Evolutionary conservation across 1,140 invertebrate species (phyloP), one percentile per base, ranked within the genome.

Genomic region (Psix sp.): DNA sequence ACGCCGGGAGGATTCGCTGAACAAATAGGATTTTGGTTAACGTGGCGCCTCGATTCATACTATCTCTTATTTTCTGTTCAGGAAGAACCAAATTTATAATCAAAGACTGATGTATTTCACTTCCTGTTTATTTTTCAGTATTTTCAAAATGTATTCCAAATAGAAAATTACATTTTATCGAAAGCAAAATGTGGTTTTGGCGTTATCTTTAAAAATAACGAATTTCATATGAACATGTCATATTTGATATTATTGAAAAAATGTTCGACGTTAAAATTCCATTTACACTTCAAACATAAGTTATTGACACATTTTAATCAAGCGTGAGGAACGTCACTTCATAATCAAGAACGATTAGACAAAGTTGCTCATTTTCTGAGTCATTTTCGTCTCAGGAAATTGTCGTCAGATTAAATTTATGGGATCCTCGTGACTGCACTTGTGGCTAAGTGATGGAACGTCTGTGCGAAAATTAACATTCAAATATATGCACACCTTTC

Each of bases 401-500:
- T 60, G 49, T 39, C 43, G 71, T 67, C 71, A 39, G 62, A 49
- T 35, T 36, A 39, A 63, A 74, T 74, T 74, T 67, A 74, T 62
- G 62, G 67, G 71, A 16, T 36, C 67, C 71, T 74, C 62, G 71
- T 66, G 70, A 62, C 56, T 73, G 62, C 70, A 56, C 62, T 73
- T 66, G 62, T 62, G 70, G 70, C 48, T 73, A 73, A 73, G 70
- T 73, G 70, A 66, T 62, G 70, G 70, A 73, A 66, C 70, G 70
- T 65, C 43, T 49, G 60, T 35, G 46, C 70, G 60, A 48, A 73
- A 73, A 73, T 73, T 73, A 73, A 73, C 60, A 73, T 73, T 73
- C 60, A 73, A 73, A 74, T 74, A 57, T 74, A 74, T 74, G 71
- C 62, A 67, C 62, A 67, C 62, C 62, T 67, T 74, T 74, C 71